phyloP scores from a whole-genome alignment of 2,797 vertebrate species.

The Myiothlypis coronata region DNA sequence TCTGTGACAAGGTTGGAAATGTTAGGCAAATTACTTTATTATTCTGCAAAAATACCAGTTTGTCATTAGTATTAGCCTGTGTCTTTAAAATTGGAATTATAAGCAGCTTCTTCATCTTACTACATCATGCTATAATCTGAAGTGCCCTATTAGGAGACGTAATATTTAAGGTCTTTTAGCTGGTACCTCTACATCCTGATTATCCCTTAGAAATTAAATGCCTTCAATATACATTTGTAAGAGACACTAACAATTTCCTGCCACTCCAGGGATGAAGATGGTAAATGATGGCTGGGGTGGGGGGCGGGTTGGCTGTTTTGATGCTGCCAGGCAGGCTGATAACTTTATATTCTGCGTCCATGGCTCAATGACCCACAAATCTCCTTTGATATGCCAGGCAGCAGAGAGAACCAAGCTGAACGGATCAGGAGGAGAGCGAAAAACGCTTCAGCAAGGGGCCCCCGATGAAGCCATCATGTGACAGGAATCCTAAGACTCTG shows the following conservation, averaged over 20 bases:
- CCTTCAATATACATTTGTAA: slow-evolving; percentile 50
- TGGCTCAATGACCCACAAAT: slow-evolving; percentile 95
- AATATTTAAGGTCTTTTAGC: slow-evolving; percentile 59
- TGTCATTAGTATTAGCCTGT: slow-evolving; percentile 35
- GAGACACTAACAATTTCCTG: slow-evolving; percentile 29
- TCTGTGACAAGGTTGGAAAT: slow-evolving; percentile 27
- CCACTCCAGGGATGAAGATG: slow-evolving; percentile 55
- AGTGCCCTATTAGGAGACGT: slow-evolving; percentile 24
- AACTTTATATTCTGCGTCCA: slow-evolving; percentile 91
- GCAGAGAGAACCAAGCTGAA: slow-evolving; percentile 86
- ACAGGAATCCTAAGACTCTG: slow-evolving; percentile 83
- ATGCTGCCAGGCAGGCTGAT: slow-evolving; percentile 88
- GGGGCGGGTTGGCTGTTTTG: slow-evolving; percentile 45
- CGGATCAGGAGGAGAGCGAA: slow-evolving; percentile 78
- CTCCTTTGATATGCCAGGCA: slow-evolving; percentile 97
- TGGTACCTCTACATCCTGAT: slow-evolving; percentile 57
- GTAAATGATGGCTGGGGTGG: slow-evolving; percentile 20
- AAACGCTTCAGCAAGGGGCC: slow-evolving; percentile 75
- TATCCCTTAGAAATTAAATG: slow-evolving; percentile 66
- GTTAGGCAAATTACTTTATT: slow-evolving; percentile 48
- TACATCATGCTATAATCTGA: slow-evolving; percentile 35
- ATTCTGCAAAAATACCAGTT: slow-evolving; percentile 31
- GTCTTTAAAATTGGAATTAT: slow-evolving; percentile 42
- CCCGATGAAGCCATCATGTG: slow-evolving; percentile 95
- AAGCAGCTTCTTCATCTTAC: slow-evolving; percentile 49